Evolutionary conservation across 2,797 vertebrate species (phyloP).

Genomic region (Hemitrygon akajei): DNA sequence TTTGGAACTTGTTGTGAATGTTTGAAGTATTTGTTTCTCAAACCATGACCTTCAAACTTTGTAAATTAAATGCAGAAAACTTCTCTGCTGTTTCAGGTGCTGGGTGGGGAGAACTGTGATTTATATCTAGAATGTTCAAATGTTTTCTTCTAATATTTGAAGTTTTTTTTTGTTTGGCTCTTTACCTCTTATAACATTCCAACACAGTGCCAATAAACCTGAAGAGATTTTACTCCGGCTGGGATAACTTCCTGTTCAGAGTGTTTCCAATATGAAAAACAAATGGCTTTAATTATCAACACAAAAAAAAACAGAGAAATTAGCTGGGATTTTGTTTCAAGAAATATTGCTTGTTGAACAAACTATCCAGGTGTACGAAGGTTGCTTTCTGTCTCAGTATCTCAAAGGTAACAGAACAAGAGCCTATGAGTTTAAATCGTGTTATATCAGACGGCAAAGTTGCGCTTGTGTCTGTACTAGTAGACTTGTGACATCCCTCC

Average conservation of each 20-base stretch:
- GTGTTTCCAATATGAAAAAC: not conserved
- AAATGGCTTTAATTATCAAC: not conserved
- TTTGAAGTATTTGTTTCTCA: not conserved
- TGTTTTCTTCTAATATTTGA: conserved; percentile 7
- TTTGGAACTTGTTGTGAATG: not conserved
- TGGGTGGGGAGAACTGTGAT: not conserved
- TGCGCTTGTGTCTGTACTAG: not conserved
- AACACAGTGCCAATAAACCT: conserved; percentile 8
- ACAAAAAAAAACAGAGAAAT: not conserved
- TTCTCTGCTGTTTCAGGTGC: not conserved
- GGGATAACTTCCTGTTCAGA: conserved; percentile 2
- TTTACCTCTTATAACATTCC: not conserved
- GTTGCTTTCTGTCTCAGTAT: not conserved
- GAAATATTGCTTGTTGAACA: not conserved
- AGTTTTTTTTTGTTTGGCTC: not conserved
- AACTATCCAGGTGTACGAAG: not conserved
- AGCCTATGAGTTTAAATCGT: not conserved
- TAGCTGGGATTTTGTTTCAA: conserved; percentile 4
- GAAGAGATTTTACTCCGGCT: not conserved
- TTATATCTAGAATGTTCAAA: not conserved
- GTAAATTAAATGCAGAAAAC: not conserved
- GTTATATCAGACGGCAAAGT: not conserved
- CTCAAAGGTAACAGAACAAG: not conserved
- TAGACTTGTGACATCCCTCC: not conserved
- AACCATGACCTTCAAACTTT: not conserved